phyloP scores from a whole-genome alignment of 2,888 invertebrate genomes.

The Mayetiola destructor region DNA sequence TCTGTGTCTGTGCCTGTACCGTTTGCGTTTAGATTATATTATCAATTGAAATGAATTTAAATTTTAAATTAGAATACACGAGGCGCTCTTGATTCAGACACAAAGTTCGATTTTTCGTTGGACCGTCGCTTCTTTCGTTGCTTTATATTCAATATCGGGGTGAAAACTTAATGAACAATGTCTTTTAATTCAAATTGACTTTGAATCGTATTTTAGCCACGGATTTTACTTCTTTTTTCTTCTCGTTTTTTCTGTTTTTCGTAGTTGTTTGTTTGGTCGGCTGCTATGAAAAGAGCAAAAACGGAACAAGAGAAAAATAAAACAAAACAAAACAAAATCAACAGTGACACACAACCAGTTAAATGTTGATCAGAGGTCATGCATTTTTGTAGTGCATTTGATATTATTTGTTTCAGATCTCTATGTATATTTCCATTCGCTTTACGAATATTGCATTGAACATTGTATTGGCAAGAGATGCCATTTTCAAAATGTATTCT shows the following conservation, averaged over 20 bases:
- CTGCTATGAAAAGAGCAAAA: neutral
- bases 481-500: too few relatives aligned
- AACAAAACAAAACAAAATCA: neutral
- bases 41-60: slow-evolving; percentile 11
- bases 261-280: neutral
- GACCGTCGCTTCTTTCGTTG: neutral
- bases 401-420: too few relatives aligned
- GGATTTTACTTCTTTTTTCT: neutral
- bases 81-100: too few relatives aligned
- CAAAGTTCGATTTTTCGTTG: slow-evolving; percentile 10
- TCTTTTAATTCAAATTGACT: neutral
- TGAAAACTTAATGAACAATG: too few relatives aligned
- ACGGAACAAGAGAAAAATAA: neutral
- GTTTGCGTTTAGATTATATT: slow-evolving; percentile 1
- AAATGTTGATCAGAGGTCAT: neutral
- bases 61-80: slow-evolving; percentile 9
- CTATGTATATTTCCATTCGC: too few relatives aligned
- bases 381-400: slow-evolving; percentile 8
- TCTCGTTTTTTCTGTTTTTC: neutral
- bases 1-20: neutral
- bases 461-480: too few relatives aligned
- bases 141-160: too few relatives aligned
- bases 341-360: too few relatives aligned
- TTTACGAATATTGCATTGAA: too few relatives aligned
- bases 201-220: neutral